phyloP scores from a whole-genome alignment of 2,888 invertebrate species.

The Leucoma salicis region DNA sequence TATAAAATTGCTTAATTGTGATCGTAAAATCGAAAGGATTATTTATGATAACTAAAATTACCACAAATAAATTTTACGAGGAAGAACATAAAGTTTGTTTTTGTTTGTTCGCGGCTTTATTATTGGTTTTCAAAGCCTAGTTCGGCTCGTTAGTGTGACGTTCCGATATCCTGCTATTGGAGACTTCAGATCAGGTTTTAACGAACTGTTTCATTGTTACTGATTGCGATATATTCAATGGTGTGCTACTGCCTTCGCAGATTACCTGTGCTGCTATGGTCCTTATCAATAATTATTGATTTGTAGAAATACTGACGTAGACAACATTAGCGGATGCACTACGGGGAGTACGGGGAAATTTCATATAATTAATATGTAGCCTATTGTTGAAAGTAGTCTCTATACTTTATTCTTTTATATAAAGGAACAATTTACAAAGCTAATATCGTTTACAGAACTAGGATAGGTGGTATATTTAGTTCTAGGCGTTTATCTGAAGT shows the following conservation, averaged over 20 bases:
- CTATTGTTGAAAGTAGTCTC: too few relatives aligned
- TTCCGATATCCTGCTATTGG: conserved; percentile 40
- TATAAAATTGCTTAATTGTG: conserved; percentile 72
- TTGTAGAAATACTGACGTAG: too few relatives aligned
- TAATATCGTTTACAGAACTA: too few relatives aligned
- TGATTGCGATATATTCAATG: conserved; percentile 37
- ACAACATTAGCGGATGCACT: too few relatives aligned
- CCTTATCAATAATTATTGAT: too few relatives aligned
- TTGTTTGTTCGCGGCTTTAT: conserved; percentile 14
- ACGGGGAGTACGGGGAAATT: too few relatives aligned
- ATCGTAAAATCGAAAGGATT: conserved; percentile 57
- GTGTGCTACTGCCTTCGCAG: conserved; percentile 32
- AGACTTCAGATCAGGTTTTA: conserved; percentile 47
- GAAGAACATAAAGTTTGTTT: conserved; percentile 7
- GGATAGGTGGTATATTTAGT: too few relatives aligned
- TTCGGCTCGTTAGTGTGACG: conserved; percentile 58
- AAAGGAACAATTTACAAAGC: too few relatives aligned
- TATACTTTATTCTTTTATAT: too few relatives aligned
- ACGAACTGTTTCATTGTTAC: conserved; percentile 46
- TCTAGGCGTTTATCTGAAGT: too few relatives aligned
- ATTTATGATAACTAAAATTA: conserved; percentile 31
- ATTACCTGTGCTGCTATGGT: too few relatives aligned
- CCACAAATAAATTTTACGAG: conserved; percentile 4
- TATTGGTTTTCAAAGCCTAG: conserved; percentile 19
- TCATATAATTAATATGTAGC: too few relatives aligned